These are phyloP conservation scores for Drosophila hamatofila DNA, from an alignment of 2,888 invertebrate species.

Conservation along the genomic window DNA sequence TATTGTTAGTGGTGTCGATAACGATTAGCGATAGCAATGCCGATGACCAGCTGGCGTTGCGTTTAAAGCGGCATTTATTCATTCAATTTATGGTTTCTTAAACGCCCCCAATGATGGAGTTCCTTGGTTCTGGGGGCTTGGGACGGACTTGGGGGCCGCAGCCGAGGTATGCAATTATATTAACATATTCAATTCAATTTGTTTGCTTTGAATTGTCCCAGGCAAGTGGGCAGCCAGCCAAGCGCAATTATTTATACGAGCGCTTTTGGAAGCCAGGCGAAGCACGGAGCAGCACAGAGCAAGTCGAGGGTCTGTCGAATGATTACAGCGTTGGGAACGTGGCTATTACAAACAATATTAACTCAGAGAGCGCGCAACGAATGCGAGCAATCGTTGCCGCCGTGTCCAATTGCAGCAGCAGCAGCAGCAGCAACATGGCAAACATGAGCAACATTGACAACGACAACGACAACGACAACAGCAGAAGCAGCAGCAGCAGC, in stretches of 20 bases:
- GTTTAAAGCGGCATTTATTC: slow-evolving; percentile 40
- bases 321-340: slow-evolving; percentile 72
- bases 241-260: slow-evolving; percentile 56
- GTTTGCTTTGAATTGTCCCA: slow-evolving; percentile 64
- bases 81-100: slow-evolving; percentile 62
- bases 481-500: slow-evolving; percentile 25
- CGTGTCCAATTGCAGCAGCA: slow-evolving; percentile 61
- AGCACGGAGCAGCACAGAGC: too few species aligned
- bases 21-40: slow-evolving; percentile 15
- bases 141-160: background rate
- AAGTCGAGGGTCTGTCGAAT: slow-evolving; percentile 21
- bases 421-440: slow-evolving; percentile 7
- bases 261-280: background rate
- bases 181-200: slow-evolving; percentile 80
- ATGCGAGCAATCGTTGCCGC: slow-evolving; percentile 53
- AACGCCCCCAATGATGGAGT: slow-evolving; percentile 48
- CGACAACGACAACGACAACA: slow-evolving; percentile 27
- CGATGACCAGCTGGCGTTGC: slow-evolving; percentile 22
- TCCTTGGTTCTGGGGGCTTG: background rate
- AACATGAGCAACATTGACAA: slow-evolving; percentile 48
- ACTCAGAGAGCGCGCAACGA: slow-evolving; percentile 52
- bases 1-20: slow-evolving; percentile 17
- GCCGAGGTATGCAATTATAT: slow-evolving; percentile 65
- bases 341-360: slow-evolving; percentile 78
- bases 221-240: slow-evolving; percentile 24